Conservation (phyloP, 2,113 vertebrate species). For the Leucopsar rothschildi region DNA sequence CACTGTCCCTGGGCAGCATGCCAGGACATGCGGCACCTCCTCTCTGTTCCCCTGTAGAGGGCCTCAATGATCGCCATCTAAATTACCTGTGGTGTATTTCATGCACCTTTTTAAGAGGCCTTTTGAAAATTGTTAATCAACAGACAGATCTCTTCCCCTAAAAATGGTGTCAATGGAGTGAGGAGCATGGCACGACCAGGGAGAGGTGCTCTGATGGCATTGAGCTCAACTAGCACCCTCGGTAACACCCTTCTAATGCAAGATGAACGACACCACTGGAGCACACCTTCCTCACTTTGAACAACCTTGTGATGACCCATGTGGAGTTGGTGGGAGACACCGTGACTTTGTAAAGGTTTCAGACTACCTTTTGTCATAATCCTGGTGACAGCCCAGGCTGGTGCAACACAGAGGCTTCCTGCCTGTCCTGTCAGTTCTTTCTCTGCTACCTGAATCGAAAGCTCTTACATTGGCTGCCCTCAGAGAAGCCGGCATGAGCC, state of each 20-base stretch:
- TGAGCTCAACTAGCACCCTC: not conserved
- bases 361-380: not conserved
- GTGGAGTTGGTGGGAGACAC: not conserved
- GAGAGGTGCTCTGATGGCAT: not conserved
- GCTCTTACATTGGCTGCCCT: not conserved
- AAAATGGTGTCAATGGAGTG: not conserved
- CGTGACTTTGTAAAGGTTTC: not conserved
- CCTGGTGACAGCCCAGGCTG: not conserved
- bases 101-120: not conserved
- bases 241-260: not conserved
- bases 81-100: not conserved
- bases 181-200: not conserved
- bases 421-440: not conserved
- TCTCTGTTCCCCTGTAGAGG: not conserved
- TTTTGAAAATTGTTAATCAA: not conserved
- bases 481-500: not conserved
- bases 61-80: not conserved
- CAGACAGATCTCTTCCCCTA: not conserved
- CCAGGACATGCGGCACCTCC: not conserved
- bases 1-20: not conserved
- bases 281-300: not conserved
- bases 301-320: not conserved
- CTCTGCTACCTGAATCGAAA: not conserved
- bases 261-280: not conserved
- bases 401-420: not conserved